Evolutionary conservation across 2,113 vertebrate genomes (phyloP), one percentile per base, ranked within the genome.

Genomic region (Festucalex cinctus): DNA sequence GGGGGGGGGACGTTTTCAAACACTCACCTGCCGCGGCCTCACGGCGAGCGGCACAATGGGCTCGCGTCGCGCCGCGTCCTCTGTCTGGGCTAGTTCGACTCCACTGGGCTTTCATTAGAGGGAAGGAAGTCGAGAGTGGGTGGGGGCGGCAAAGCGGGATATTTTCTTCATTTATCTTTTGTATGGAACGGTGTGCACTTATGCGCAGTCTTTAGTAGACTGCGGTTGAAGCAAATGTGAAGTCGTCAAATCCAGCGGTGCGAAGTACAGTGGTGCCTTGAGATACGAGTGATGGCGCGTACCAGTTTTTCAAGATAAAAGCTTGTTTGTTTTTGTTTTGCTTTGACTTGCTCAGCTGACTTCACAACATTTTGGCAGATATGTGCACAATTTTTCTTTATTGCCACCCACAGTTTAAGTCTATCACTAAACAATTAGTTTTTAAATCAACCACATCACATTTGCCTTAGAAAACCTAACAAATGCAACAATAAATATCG

Each of bases 11-110:
- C 26, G 17, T 79, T 83, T 83, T 83, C 76, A 86, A 73, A 84
- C 70, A 44, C 79, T 88, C 80, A 85, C 83, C 85, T 83, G 83
- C 75, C 63, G 65, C 22, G 77, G 60, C 62, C 53, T 37, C 78
- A 26, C 77, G 71, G 49, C 66, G 22, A 69, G 62, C 75, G 14
- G 41, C 76, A 89, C 82, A 84, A 85, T 83, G 67, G 71, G 71
- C 51, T 43, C 43, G 62, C 43, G 43, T 78, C 1, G 26, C 48
- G 9, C 20, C 75, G 78, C 57, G 46, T 82, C 54, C 66, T 80
- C 72, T 24, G 24, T 69, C 73, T 78, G 20, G 10, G 57, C 66
- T 78, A 56, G 75, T 78, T 73, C 75, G 65, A 80, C 69, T 79
- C 49, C 14, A 80, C 76, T 66, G 68, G 9, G 14, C 69, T 84